phyloP scores from a whole-genome alignment of 2,888 invertebrate genomes.

The Ethmia dodecea region DNA sequence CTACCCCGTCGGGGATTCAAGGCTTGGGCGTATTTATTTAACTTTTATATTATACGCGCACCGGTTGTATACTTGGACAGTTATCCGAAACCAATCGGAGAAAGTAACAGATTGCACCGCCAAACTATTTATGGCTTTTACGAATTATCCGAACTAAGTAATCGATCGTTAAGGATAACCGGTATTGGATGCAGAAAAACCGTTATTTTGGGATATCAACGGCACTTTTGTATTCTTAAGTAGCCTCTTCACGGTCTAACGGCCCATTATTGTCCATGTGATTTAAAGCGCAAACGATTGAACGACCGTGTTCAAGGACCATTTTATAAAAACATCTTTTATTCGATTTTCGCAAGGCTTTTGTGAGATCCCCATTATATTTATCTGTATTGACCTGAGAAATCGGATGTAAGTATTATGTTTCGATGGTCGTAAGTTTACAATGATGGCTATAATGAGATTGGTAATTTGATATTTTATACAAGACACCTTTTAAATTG shows the following conservation, averaged over 20 bases:
- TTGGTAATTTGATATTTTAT: constrained; percentile 13
- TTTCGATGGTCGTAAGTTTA: constrained; percentile 11
- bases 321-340: constrained; percentile 35
- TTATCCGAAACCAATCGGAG: no score
- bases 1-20: no score
- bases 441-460: constrained; percentile 10
- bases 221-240: constrained; percentile 1
- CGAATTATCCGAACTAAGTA: no score
- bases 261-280: constrained; percentile 21
- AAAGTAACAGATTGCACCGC: constrained; percentile 34
- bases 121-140: no score
- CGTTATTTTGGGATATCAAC: no score
- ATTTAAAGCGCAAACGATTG: constrained; percentile 31
- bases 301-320: constrained; percentile 41
- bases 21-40: no score
- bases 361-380: constrained; percentile 30
- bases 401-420: constrained; percentile 24
- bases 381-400: constrained; percentile 21
- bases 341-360: constrained; percentile 31
- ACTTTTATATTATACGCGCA: no score
- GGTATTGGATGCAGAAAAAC: no score
- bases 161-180: no score
- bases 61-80: no score
- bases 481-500: constrained; percentile 7
- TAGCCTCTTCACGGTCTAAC: constrained; percentile 31